A percentile compares a stretch with the other conserved stretches of the same genome.
Conservation (phyloP, 2,888 invertebrate species). For the Alviniconcha strummeri region DNA sequence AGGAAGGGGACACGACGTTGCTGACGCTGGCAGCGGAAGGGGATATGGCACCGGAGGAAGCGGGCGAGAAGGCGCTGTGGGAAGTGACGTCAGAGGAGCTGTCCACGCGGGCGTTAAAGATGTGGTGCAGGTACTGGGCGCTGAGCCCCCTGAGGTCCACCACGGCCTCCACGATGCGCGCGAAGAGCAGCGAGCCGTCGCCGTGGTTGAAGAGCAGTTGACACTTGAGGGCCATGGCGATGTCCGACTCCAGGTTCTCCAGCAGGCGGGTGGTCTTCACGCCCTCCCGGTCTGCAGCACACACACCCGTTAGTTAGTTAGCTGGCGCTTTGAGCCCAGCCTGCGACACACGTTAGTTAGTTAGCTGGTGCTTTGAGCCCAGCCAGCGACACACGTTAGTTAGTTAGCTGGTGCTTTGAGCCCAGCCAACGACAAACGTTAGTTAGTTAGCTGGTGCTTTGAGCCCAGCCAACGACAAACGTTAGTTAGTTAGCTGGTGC, state of each 20-base stretch:
- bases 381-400: too few relatives aligned
- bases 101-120: slow-evolving; percentile 61
- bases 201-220: slow-evolving; percentile 65
- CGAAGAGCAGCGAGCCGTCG: slow-evolving; percentile 54
- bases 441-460: too few relatives aligned
- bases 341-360: too few relatives aligned
- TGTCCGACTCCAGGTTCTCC: slow-evolving; percentile 63
- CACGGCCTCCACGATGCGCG: slow-evolving; percentile 56
- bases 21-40: slow-evolving; percentile 20
- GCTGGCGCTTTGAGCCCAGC: too few relatives aligned
- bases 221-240: slow-evolving; percentile 63
- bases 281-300: slow-evolving; percentile 52
- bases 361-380: too few relatives aligned
- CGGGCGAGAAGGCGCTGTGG: neutral
- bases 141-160: slow-evolving; percentile 57
- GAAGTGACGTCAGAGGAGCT: slow-evolving; percentile 26
- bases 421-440: too few relatives aligned
- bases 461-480: too few relatives aligned
- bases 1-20: slow-evolving; percentile 26
- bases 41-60: slow-evolving; percentile 15
- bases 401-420: too few relatives aligned
- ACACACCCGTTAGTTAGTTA: too few relatives aligned
- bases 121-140: slow-evolving; percentile 55
- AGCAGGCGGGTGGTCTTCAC: slow-evolving; percentile 47
- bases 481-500: too few relatives aligned